phyloP scores from a whole-genome alignment of 2,113 vertebrate genomes.

The Larimichthys polyactis region DNA sequence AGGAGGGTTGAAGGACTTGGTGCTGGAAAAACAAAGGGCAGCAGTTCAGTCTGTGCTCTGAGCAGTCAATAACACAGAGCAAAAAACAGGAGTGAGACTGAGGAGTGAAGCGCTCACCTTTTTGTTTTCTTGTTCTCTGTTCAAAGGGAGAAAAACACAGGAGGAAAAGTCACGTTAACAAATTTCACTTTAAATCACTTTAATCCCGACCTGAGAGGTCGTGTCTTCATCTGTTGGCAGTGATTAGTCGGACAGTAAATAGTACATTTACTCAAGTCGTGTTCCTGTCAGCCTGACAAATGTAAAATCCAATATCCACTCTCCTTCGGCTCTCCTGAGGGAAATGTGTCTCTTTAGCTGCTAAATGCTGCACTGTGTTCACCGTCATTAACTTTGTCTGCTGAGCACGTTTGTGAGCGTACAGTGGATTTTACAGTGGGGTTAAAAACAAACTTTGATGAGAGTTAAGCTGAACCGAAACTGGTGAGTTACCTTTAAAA shows the following conservation, averaged over 20 bases:
- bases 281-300: constrained; percentile 1
- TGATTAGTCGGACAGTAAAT: background rate
- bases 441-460: background rate
- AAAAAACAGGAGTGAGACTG: background rate
- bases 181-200: background rate
- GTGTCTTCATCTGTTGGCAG: background rate
- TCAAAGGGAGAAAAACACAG: constrained; percentile 43
- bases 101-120: constrained; percentile 60
- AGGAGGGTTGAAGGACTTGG: constrained; percentile 69
- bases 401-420: background rate
- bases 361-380: background rate
- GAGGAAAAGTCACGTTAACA: background rate
- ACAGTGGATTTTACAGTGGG: background rate
- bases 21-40: constrained; percentile 58
- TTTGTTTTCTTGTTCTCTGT: constrained; percentile 73
- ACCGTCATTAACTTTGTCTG: background rate
- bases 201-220: background rate
- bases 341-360: background rate
- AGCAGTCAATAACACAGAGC: background rate
- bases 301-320: constrained; percentile 1
- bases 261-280: background rate
- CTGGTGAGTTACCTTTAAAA: background rate
- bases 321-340: background rate
- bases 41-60: constrained; percentile 36
- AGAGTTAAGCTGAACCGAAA: background rate